Evolutionary conservation across 2,888 invertebrate genomes (phyloP), one percentile per base, ranked within the genome.

Genomic region (Trichacis sp.): DNA sequence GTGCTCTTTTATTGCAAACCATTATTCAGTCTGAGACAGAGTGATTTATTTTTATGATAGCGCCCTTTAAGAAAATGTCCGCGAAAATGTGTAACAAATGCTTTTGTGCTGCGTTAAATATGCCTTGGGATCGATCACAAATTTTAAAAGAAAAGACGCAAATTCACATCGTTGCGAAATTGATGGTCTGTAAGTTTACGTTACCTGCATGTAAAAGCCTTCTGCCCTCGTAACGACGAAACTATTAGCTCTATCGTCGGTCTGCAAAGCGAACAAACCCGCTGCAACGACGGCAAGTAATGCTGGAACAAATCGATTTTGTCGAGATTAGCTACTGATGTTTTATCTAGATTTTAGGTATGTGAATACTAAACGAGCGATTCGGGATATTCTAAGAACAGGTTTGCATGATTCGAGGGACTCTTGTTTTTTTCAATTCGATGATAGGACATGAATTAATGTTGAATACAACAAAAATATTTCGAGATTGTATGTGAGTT

Each of bases 131-230:
- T 12, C 14, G 42, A 15, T 17, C n/a, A 19, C 12, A 11, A 3
- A 11, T 4, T 9, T 47, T 8, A 20, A 47, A 8, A 24, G 14
- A 24, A 14, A 14, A 11, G n/a, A 24, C 0, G 9, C 24, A 24
- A 20, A 24, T 24, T 3, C 24, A 24, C 24, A 24, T 24, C 8
- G 24, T 24, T 8, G 24, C 24, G 24, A 24, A 24, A 24, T 15
- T 38, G 1, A 24, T n/a, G 12, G 2, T 29, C 5, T 30, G 4
- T 5, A n/a, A 46, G 24, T 20, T 8, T 40, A 9, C 75, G 8
- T 83, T 85, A 94, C 95, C 90, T 94, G 94, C 84, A 95, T 89
- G 85, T 95, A 95, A 85, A 95, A 95, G 59, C 93, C 94, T 80
- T 93, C 91, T 69, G 94, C 93, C 75, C 94, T 88, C 51, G 89